Evolutionary conservation across 2,113 vertebrate species (phyloP), one percentile per base, ranked within the genome.

Genomic region (Paratilapia polleni): DNA sequence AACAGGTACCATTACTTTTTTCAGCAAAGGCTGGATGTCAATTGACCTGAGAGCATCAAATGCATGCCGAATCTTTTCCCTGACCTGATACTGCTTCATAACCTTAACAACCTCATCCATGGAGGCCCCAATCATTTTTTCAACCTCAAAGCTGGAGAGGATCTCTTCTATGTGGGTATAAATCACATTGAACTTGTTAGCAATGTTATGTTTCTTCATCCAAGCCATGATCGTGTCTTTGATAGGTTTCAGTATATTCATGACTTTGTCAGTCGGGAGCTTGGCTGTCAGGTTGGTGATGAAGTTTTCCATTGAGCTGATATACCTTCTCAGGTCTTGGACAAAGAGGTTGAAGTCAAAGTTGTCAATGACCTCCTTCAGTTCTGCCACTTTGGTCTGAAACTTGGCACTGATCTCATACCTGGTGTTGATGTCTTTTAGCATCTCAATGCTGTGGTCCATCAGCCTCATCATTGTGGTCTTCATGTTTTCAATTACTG

Each of bases 91-190:
- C 43, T 96, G 93, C 77, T 96, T 96, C 92, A 96, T 93, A 4
- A 97, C 90, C 82, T 96, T 91, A 85, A 96, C 85, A 81, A 95
- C 88, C 83, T 96, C 96, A 92, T 97, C 95, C 93, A 97, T 95
- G 86, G 97, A 93, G 79, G 89, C 78, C 62, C 95, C 95, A 56
- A 96, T 75, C 58, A 95, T 93, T 87, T 95, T 94, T 87, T 98
- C 97, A 94, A 97, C 62, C 87, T 97, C 93, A 90, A 97, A 97
- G 41, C 91, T 94, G 73, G 94, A 89, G 85, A 97, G 94, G 75
- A 98, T 76, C 76, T 97, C 93, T 80, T 94, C 94, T 6, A 95
- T 6, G 89, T 88, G 95, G 54, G 61, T 77, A 83, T 86, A 93
- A 56, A 97, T 87, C 43, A 36, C 31, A 19, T 83, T 95, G 75